A percentile compares a stretch with the other conserved stretches of the same genome.
Evolutionary conservation across 2,113 vertebrate genomes (phyloP).

Genomic region (Aspiorhynchus laticeps): DNA sequence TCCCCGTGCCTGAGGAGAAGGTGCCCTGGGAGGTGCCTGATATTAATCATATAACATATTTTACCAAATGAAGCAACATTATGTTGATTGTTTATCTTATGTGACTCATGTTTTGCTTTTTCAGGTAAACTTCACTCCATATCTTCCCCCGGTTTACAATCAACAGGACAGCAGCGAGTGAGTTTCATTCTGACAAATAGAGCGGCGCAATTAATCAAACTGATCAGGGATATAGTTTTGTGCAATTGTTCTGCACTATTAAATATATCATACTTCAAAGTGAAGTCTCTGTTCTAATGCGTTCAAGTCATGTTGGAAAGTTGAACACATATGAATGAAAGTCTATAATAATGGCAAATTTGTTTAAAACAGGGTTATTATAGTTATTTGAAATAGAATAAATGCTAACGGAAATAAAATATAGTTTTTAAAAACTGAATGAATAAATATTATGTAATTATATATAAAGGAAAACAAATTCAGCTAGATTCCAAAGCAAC

Average conservation of each 20-base stretch:
- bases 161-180: constrained; percentile 60
- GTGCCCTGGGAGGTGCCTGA: constrained; percentile 90
- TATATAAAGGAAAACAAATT: no score
- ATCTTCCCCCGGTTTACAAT: constrained; percentile 75
- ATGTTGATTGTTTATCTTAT: background rate
- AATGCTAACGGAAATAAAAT: no score
- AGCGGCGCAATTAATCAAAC: background rate
- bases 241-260: background rate
- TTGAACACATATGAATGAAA: background rate
- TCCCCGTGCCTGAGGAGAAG: constrained; percentile 93
- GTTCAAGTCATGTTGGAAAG: background rate
- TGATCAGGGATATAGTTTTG: background rate
- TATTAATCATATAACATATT: background rate
- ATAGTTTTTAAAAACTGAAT: no score
- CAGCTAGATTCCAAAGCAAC: no score
- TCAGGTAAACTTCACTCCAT: constrained; percentile 82
- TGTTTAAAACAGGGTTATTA: no score
- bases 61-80: background rate
- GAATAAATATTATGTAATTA: no score
- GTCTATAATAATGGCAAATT: no score
- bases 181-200: constrained; percentile 35
- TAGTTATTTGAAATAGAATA: no score
- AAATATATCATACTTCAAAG: background rate
- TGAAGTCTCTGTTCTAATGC: background rate
- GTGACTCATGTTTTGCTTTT: constrained; percentile 20